A percentile compares a stretch with the other conserved stretches of the same genome.
Conservation (phyloP, 2,797 vertebrate genomes). For the Crenichthys baileyi region DNA sequence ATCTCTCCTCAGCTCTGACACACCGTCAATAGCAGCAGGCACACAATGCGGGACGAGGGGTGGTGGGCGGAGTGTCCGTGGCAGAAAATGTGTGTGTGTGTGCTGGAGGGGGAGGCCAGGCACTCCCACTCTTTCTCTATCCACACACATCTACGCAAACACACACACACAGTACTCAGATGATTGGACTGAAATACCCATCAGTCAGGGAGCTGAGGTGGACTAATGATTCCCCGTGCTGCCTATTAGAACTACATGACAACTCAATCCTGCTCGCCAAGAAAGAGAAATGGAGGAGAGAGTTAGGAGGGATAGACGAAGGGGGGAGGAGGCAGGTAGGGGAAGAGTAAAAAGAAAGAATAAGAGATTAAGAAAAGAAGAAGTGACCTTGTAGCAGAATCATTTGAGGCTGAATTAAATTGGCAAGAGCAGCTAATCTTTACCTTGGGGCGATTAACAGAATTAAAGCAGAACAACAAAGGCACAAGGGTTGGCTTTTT, state of each 20-base stretch:
- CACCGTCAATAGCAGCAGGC: constrained; percentile 92
- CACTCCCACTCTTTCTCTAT: constrained; percentile 19
- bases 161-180: constrained; percentile 80
- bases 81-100: constrained; percentile 23
- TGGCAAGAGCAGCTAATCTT: constrained; percentile 98
- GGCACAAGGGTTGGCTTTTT: constrained; percentile 72
- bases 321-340: constrained; percentile 3
- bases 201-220: constrained; percentile 96
- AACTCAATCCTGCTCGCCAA: constrained; percentile 95
- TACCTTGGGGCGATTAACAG: constrained; percentile 96
- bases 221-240: constrained; percentile 99
- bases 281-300: constrained; percentile 68
- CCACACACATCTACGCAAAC: constrained; percentile 51
- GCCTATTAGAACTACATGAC: constrained; percentile 99
- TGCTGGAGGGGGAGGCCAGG: not conserved
- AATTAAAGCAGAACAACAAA: constrained; percentile 92
- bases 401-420: constrained; percentile 97
- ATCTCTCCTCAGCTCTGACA: constrained; percentile 95
- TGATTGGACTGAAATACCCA: constrained; percentile 99
- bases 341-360: constrained; percentile 50
- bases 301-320: constrained; percentile 39
- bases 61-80: constrained; percentile 27
- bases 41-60: constrained; percentile 74
- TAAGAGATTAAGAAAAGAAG: constrained; percentile 69
- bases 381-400: constrained; percentile 93